phyloP scores from a whole-genome alignment of 2,113 vertebrate species.

The Notiomystis cincta region DNA sequence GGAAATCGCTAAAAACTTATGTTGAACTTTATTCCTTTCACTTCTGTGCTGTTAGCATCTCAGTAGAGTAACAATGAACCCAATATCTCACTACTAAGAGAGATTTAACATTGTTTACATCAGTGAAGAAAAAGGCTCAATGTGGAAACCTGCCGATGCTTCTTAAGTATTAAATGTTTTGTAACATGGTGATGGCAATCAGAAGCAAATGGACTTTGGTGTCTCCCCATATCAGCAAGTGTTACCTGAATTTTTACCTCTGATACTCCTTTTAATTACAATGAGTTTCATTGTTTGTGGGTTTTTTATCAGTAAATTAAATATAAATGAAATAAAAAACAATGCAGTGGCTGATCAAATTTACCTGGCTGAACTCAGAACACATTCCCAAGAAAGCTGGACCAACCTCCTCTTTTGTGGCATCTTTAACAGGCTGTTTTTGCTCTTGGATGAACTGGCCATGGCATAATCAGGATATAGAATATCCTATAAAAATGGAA shows the following conservation, averaged over 20 bases:
- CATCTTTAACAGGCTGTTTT: not conserved
- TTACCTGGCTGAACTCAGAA: not conserved
- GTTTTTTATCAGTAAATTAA: not conserved
- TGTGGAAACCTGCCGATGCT: not conserved
- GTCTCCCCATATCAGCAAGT: not conserved
- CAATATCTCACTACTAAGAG: not conserved
- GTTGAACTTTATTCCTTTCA: conserved; percentile 20
- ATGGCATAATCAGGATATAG: not conserved
- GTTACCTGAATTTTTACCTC: not conserved
- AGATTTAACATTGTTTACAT: not conserved
- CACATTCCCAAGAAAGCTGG: not conserved
- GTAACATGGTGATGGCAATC: not conserved
- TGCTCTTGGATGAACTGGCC: not conserved
- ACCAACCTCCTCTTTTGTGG: not conserved
- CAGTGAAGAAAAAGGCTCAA: not conserved
- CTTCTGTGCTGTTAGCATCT: not conserved
- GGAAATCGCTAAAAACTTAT: conserved; percentile 27
- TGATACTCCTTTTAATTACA: not conserved
- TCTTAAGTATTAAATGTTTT: not conserved
- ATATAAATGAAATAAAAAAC: not conserved
- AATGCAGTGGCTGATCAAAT: not conserved
- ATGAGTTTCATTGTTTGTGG: not conserved
- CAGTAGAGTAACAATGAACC: not conserved
- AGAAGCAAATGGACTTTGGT: not conserved
- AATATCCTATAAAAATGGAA: not conserved